Base-by-base conservation (phyloP, 1,140 invertebrate species). In the Zaprionus capensis region DNA sequence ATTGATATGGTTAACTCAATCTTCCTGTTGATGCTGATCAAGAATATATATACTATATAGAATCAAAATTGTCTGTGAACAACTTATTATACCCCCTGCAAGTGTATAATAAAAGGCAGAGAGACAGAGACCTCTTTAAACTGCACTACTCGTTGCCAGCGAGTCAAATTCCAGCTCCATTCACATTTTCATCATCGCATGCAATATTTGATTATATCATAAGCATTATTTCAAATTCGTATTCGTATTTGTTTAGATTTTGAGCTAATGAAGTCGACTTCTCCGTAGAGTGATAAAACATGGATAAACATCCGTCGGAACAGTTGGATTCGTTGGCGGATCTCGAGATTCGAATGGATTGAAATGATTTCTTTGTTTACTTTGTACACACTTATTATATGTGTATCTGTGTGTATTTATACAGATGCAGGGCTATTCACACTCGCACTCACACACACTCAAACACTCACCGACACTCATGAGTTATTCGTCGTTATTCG, bases 341-440 rank as follows among this genome's bases (percentile, higher is more conserved):
- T 38, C 14, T 38, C 14, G 14, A 38, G 17, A 17, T 17, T 46
- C 74, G 69, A 84, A 78, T 75, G 64, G 62, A 71, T 74, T 84
- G 51, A 87, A 88, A 83, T 73, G 83, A 88, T 81, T 84, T 71
- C 84, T 79, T 87, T 87, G 84, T 87, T 87, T 88, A 87, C 64
- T 61, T 51, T 56, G 53, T 64, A 75, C 53, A 70, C 51, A 64
- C 56, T 15, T 44, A 59, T 41, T 64, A 46, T 62, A 80, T 69
- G 24, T 41, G 57, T 64, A 51, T 57, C 77, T 69, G 24, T 41
- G 63, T 58, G 61, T 62, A 44, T 63, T 53, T 75, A 55, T 69
- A 80, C 61, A 62, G 31, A 56, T 57, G 51, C 44, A 73, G 44
- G 58, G 51, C 63, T 66, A 61, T 24, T 14, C 62, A 49, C 38